Base-by-base conservation (phyloP, 2,888 invertebrate species). In the Drosophila barbarae region DNA sequence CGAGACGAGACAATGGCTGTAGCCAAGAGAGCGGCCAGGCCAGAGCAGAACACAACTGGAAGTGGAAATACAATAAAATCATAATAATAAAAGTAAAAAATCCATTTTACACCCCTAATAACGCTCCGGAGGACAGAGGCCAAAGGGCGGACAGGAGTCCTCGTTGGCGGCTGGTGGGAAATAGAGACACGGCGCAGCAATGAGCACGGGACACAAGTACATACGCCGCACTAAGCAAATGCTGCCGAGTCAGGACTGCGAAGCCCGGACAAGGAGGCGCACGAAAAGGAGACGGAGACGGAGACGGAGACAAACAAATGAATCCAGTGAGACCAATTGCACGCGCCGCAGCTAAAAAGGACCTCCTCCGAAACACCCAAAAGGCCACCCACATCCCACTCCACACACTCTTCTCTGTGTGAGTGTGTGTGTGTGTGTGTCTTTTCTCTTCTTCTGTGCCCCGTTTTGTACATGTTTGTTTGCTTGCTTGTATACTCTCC, bases 61-160 rank as follows among this genome's bases (percentile, higher is more conserved):
- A 78, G 76, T 81, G 76, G 73, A 78, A 83, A 83, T 84, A 80
- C 76, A 83, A 81, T 85, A 85, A 83, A 83, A 83, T 83, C 79
- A 81, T 84, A 84, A 84, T 79, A 84, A 84, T 83, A 83, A 79
- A 85, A 86, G 81, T 82, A 83, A 84, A 76, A 85, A 86, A 74
- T 79, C 81, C 83, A 81, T 84, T 84, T 86, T 84, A 84, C 84
- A 84, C 84, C 84, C 84, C 83, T 84, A 84, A 85, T 84, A 84
- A 76, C 72, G 61, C 42, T 56, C 52, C 65, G 68, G 67, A 71
- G 71, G 44, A 44, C 56, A 63, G 42, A 34, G 57, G 53, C 30
- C 67, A 67, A 68, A 76, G 61, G 73, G 49, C 23, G 18, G 44
- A 34, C 21, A 23, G 44, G 38, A 44, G 46, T 41, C 23, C 23